Percentiles rank a stretch among this genome's conserved stretches.
These are phyloP conservation scores for Donacobius atricapilla DNA, from an alignment of 2,113 vertebrate species.

Conservation along the genomic window DNA sequence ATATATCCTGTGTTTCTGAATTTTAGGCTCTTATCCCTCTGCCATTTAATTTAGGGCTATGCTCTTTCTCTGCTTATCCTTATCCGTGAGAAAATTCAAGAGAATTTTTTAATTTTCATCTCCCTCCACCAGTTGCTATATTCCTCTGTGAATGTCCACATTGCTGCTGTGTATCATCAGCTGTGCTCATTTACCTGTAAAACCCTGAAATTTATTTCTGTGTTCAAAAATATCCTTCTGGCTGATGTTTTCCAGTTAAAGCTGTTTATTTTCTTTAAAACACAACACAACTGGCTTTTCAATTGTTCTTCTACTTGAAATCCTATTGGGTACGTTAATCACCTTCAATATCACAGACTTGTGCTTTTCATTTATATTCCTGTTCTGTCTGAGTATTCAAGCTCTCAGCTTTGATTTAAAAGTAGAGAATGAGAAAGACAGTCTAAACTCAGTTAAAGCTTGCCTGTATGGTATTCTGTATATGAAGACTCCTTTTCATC, in stretches of 20 bases:
- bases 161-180: neutral
- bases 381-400: neutral
- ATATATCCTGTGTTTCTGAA: neutral
- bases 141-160: neutral
- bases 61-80: neutral
- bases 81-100: neutral
- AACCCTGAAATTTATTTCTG: neutral
- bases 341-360: neutral
- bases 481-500: neutral
- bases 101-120: neutral
- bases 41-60: neutral
- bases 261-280: neutral
- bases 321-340: neutral
- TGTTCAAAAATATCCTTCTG: neutral
- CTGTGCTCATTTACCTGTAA: neutral
- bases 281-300: neutral
- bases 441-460: neutral
- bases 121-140: neutral
- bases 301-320: neutral
- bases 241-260: neutral
- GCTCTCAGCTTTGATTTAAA: neutral
- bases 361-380: neutral
- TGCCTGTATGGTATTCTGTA: neutral
- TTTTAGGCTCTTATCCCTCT: neutral
- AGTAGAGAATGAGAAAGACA: neutral